Evolutionary conservation across 23 tunicate species (phyloP), one percentile per base, ranked within the genome.

Genomic region (Trididemnum nubilum): DNA sequence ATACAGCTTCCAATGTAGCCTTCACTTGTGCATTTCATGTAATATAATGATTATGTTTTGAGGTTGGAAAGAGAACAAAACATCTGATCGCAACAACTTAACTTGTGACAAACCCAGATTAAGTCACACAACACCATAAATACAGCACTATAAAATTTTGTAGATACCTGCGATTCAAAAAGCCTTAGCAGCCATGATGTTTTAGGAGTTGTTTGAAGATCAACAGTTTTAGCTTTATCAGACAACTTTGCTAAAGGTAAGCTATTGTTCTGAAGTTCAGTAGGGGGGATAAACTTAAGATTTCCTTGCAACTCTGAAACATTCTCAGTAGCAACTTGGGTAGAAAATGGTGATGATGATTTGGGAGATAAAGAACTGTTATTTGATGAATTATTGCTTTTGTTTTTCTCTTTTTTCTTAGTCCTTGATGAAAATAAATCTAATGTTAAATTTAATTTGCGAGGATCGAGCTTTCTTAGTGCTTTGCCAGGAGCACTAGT

Each of bases 131-230:
- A n/a, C n/a, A n/a, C n/a, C n/a, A n/a, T n/a, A n/a, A n/a, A n/a
- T n/a, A n/a, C n/a, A n/a, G n/a, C n/a, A n/a, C n/a, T n/a, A n/a
- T n/a, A n/a, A n/a, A n/a, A n/a, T n/a, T n/a, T n/a, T n/a, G n/a
- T n/a, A n/a, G 5, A 58, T 71, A 93, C 98, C 89, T 93, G 98
- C 64, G 98, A 93, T 80, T 93, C 98, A 84, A 93, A 93, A 18
- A 93, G 84, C 2, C 98, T 76, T 5, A 93, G 77, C 35, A 93
- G 74, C 98, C 98, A 93, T 1, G 98, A 93, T 38, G 85, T 91
- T 58, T 93, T 83, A 18, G 83, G 88, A 0, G 84, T 19, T 5
- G 74, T 9, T 32, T 67, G 18, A 12, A 38, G 7, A 4, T 67
- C 38, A 9, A n/a, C 74, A 31, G 74, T 32, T 67, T 67, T 32